phyloP scores from a whole-genome alignment of 2,888 invertebrate genomes.

The Muschampia plurimacula region DNA sequence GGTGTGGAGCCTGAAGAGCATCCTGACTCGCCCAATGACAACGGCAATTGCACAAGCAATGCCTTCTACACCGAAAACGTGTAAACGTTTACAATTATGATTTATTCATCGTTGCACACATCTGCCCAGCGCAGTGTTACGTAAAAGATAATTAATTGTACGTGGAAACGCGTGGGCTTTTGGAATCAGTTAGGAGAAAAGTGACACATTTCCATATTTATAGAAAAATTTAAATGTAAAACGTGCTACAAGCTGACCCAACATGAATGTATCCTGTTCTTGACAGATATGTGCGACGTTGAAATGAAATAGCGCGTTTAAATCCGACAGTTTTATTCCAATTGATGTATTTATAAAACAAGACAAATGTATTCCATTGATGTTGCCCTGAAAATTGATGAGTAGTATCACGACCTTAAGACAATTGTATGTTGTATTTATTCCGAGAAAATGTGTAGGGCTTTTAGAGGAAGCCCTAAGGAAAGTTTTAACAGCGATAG shows the following conservation, averaged over 20 bases:
- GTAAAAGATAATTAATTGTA: not conserved
- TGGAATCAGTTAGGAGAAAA: not conserved
- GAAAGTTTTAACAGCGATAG: slow-evolving; percentile 18
- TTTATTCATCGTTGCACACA: slow-evolving; percentile 33
- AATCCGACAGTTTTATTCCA: slow-evolving; percentile 50
- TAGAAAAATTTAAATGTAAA: slow-evolving; percentile 15
- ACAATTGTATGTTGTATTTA: slow-evolving; percentile 22
- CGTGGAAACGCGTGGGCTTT: not conserved
- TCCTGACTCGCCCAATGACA: slow-evolving; percentile 84
- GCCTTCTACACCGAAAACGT: slow-evolving; percentile 81
- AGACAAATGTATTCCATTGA: slow-evolving; percentile 50
- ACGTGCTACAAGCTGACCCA: slow-evolving; percentile 1
- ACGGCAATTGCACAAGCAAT: slow-evolving; percentile 87
- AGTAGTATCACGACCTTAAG: slow-evolving; percentile 30
- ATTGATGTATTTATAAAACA: slow-evolving; percentile 53
- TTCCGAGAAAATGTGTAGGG: slow-evolving; percentile 16
- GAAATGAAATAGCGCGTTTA: slow-evolving; percentile 36
- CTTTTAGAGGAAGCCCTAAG: slow-evolving; percentile 21
- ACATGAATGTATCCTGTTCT: slow-evolving; percentile 25
- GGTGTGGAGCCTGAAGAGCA: slow-evolving; percentile 87
- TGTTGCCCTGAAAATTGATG: slow-evolving; percentile 41
- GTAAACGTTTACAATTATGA: slow-evolving; percentile 47
- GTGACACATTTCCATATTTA: slow-evolving; percentile 15
- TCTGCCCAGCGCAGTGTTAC: slow-evolving; percentile 33
- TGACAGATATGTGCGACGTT: slow-evolving; percentile 44